A percentile compares a stretch with the other conserved stretches of the same genome.
Evolutionary conservation across 2,888 invertebrate species (phyloP).

Genomic region (Lycophotia porphyrea): DNA sequence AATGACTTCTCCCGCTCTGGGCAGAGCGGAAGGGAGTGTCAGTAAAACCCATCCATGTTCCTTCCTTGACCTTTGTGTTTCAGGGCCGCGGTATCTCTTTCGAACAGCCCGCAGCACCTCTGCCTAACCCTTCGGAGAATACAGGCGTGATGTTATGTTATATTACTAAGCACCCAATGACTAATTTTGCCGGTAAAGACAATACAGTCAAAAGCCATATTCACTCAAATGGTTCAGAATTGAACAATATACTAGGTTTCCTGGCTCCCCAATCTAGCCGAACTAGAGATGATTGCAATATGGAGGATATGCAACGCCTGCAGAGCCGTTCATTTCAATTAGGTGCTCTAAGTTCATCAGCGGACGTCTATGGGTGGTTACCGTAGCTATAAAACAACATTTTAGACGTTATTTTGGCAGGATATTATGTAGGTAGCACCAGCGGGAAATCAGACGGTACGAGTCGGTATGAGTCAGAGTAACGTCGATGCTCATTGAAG

Average conservation of each 20-base stretch:
- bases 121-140: not conserved
- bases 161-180: not conserved
- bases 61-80: too few species aligned
- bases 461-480: not conserved
- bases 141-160: not conserved
- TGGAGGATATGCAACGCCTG: constrained; percentile 23
- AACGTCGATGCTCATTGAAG: not conserved
- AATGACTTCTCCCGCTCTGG: too few species aligned
- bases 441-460: not conserved
- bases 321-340: constrained; percentile 51
- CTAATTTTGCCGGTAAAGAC: not conserved
- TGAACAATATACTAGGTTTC: not conserved
- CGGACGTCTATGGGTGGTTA: constrained; percentile 5
- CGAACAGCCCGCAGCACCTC: too few species aligned
- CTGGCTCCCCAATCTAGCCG: not conserved
- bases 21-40: too few species aligned
- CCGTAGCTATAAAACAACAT: constrained; percentile 8
- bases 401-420: not conserved
- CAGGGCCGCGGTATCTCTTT: too few species aligned
- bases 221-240: not conserved
- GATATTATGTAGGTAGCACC: not conserved
- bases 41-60: too few species aligned
- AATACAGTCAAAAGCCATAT: not conserved
- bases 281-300: constrained; percentile 47
- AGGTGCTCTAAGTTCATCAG: constrained; percentile 33